Base-by-base conservation (phyloP, 2,797 vertebrate species). In the Emys orbicularis region DNA sequence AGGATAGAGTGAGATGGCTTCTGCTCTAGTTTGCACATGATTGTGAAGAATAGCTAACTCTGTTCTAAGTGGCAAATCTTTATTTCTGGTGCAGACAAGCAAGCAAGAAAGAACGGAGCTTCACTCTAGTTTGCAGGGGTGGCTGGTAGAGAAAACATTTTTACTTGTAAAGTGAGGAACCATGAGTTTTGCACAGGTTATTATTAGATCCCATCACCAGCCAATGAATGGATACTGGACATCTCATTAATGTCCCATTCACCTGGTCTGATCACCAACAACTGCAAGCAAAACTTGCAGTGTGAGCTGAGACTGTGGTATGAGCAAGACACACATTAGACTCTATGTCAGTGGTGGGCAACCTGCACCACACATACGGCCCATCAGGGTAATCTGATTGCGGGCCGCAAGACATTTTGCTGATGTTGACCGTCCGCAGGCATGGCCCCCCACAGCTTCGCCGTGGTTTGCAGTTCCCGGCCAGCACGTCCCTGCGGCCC, bases 401-500 rank as follows among this genome's bases (percentile, higher is more conserved):
- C 2, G 9, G 21, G 54, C 54, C 23, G 4, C 23, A 8, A 54
- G 23, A 23, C 21, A 54, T 10, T 9, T 54, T 54, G 54, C 23
- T 54, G 23, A 54, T 4, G 2, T 54, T 54, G 54, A 25, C 23
- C 4, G 21, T 54, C 54, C 9, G 2, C 54, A 25, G 54, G 54
- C 54, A 25, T 9, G 2, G 9, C 23, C 54, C 8, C 9, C 23
- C 9, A 25, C 54, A 4, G 4, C 54, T 54, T 54, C 9, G 2
- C 54, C 9, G 4, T 1, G 1, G 8, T 54, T 54, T 2, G 9
- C 54, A 23, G 4, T 54, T 54, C 54, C 21, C 54, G 2, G 23
- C 54, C 54, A 54, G 54, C 23, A 54, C 4, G 54, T 25, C 54
- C 54, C 54, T 54, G 54, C 9, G 0, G 54, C 54, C 54, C 54